Conservation (phyloP, 2,888 invertebrate species). For the Tachina fera region DNA sequence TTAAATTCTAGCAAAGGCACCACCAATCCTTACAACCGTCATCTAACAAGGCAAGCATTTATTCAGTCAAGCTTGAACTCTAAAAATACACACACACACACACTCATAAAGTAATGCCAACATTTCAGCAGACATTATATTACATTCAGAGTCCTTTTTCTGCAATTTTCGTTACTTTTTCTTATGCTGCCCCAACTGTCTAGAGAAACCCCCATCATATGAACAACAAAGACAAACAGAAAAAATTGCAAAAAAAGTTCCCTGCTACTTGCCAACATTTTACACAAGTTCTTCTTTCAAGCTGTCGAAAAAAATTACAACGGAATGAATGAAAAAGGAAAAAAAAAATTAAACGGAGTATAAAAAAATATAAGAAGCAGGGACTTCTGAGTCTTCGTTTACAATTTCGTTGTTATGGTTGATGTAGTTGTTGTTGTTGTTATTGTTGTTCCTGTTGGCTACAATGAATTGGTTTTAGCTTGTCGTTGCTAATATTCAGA, state of each 20-base stretch:
- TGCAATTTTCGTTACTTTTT: slow-evolving; percentile 62
- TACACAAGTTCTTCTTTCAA: slow-evolving; percentile 59
- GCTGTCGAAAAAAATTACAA: slow-evolving; percentile 66
- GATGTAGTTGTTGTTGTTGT: slow-evolving; percentile 27
- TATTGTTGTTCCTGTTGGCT: slow-evolving; percentile 44
- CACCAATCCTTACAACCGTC: slow-evolving; percentile 45
- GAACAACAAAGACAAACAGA: slow-evolving; percentile 21
- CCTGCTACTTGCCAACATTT: slow-evolving; percentile 68
- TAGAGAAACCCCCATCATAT: slow-evolving; percentile 53
- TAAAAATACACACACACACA: slow-evolving; percentile 24
- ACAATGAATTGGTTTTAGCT: slow-evolving; percentile 61
- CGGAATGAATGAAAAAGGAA: slow-evolving; percentile 21
- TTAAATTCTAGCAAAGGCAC: not conserved
- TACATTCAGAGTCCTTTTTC: slow-evolving; percentile 62
- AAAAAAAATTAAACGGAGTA: slow-evolving; percentile 40
- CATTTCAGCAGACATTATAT: slow-evolving; percentile 58
- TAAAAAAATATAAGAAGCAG: slow-evolving; percentile 53
- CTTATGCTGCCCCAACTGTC: slow-evolving; percentile 57
- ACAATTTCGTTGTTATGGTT: slow-evolving; percentile 2
- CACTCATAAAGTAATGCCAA: slow-evolving; percentile 6
- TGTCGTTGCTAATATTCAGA: slow-evolving; percentile 37
- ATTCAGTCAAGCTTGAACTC: slow-evolving; percentile 62
- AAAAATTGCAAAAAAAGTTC: slow-evolving; percentile 52
- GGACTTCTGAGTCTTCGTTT: slow-evolving; percentile 63
- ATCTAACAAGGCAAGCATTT: slow-evolving; percentile 65